Conservation (phyloP, 2,113 vertebrate species). For the Burhinus oedicnemus region DNA sequence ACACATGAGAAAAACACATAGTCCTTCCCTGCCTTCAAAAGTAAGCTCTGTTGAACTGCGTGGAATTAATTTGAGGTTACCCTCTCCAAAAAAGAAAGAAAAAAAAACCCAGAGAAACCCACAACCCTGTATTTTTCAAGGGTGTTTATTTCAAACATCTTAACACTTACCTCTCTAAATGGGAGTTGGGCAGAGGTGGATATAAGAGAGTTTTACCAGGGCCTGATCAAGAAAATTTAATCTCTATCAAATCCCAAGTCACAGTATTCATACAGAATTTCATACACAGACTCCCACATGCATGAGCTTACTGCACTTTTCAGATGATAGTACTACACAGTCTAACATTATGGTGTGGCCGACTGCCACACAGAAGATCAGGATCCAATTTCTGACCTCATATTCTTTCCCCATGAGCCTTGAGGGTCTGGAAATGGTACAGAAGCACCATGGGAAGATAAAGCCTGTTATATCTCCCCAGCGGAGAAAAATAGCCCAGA, state of each 20-base stretch:
- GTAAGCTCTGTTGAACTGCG: background rate
- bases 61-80: background rate
- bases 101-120: background rate
- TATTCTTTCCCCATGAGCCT: background rate
- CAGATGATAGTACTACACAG: background rate
- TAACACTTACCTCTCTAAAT: background rate
- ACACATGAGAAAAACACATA: background rate
- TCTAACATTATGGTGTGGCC: background rate
- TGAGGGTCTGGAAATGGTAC: background rate
- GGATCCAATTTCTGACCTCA: background rate
- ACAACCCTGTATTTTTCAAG: background rate
- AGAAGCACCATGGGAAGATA: background rate
- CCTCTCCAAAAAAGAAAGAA: background rate
- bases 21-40: background rate
- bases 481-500: background rate
- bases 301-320: background rate
- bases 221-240: background rate
- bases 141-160: background rate
- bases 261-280: background rate
- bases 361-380: background rate
- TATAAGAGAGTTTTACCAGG: background rate
- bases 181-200: background rate
- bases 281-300: background rate
- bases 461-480: background rate
- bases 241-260: background rate